Percentiles rank a stretch among this genome's conserved stretches.
Evolutionary conservation across 2,113 vertebrate genomes (phyloP).

Genomic region (Galbula dea): DNA sequence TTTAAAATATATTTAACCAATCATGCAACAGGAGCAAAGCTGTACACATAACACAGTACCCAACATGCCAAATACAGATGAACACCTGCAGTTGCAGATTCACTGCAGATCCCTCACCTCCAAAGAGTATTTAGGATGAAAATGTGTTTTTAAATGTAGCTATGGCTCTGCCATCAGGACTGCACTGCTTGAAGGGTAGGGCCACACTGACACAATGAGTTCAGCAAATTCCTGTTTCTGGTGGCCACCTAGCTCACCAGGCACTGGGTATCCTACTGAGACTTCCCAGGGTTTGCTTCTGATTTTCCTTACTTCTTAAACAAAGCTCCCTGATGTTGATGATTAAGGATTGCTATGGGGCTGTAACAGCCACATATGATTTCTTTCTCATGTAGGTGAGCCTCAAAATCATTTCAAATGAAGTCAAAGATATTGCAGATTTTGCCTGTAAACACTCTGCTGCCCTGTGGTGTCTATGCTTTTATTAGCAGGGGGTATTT

Average conservation of each 20-base stretch:
- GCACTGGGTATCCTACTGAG: rapidly evolving
- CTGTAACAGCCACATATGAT: not conserved
- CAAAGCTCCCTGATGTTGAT: not conserved
- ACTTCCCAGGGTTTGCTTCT: not conserved
- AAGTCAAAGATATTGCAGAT: not conserved
- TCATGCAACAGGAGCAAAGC: not conserved
- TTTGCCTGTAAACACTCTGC: not conserved
- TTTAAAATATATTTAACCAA: not conserved
- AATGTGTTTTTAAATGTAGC: not conserved
- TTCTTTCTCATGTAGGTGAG: not conserved
- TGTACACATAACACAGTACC: not conserved
- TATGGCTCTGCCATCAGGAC: not conserved
- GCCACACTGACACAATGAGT: not conserved
- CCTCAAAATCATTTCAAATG: not conserved
- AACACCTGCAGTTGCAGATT: not conserved
- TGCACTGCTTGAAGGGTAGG: rapidly evolving
- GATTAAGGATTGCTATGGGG: not conserved
- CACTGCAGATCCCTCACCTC: not conserved
- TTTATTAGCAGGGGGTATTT: not conserved
- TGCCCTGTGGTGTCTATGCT: rapidly evolving
- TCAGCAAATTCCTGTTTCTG: not conserved
- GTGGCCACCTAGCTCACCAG: not conserved
- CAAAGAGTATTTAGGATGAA: not conserved
- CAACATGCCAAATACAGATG: not conserved
- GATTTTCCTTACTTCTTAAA: not conserved